Evolutionary conservation across 2,888 invertebrate species (phyloP).

Genomic region (Nycteola revayana): DNA sequence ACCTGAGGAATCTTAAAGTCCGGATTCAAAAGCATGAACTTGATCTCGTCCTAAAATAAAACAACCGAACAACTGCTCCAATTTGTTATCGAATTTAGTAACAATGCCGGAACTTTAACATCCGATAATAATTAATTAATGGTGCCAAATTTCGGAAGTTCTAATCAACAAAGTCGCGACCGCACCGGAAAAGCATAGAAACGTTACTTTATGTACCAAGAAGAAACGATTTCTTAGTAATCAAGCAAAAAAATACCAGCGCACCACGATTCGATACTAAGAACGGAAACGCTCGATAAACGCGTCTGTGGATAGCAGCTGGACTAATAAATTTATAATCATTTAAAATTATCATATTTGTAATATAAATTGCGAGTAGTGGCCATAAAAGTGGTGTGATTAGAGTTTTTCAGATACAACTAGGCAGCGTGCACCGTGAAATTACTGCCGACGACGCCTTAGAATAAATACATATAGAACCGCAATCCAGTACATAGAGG

Average conservation of each 20-base stretch:
- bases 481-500: too few relatives aligned
- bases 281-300: slow-evolving; percentile 70
- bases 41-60: slow-evolving; percentile 8
- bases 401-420: slow-evolving; percentile 58
- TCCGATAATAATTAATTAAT: slow-evolving; percentile 18
- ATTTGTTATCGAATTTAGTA: slow-evolving; percentile 15
- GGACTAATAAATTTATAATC: slow-evolving; percentile 58
- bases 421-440: slow-evolving; percentile 59
- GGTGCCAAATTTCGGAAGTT: slow-evolving; percentile 26
- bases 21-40: slow-evolving; percentile 21
- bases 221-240: slow-evolving; percentile 53
- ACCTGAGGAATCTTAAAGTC: too few relatives aligned
- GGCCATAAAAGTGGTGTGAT: slow-evolving; percentile 52
- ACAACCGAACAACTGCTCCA: too few relatives aligned
- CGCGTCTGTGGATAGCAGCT: slow-evolving; percentile 45
- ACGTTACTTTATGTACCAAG: slow-evolving; percentile 49
- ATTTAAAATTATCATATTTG: slow-evolving; percentile 65
- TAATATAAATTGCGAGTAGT: slow-evolving; percentile 52
- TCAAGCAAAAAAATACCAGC: slow-evolving; percentile 46
- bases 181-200: slow-evolving; percentile 46
- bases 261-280: slow-evolving; percentile 40
- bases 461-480: too few relatives aligned
- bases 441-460: too few relatives aligned
- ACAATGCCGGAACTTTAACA: slow-evolving; percentile 23
- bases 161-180: slow-evolving; percentile 34